A percentile compares a stretch with the other conserved stretches of the same genome.
Evolutionary conservation across 2,797 vertebrate genomes (phyloP).

Genomic region (Cossypha niveicapilla): DNA sequence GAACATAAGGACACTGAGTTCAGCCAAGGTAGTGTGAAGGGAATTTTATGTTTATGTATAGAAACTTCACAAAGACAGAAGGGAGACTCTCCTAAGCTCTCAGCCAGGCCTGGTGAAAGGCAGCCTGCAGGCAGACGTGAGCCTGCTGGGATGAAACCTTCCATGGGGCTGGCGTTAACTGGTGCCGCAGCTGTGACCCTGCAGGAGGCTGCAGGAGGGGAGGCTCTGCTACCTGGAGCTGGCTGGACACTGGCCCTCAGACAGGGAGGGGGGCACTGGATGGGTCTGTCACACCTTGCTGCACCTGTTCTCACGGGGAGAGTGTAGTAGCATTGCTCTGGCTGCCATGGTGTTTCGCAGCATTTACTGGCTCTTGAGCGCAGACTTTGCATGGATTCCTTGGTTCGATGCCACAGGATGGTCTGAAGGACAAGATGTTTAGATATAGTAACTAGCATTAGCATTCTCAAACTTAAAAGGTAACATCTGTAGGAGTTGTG

Average conservation of each 20-base stretch:
- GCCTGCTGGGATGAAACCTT: background rate
- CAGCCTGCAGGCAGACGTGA: background rate
- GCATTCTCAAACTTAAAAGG: background rate
- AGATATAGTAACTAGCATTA: background rate
- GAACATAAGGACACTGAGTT: background rate
- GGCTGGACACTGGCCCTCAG: background rate
- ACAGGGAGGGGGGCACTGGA: background rate
- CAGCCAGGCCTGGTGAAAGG: background rate
- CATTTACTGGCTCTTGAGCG: background rate
- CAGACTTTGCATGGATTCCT: background rate
- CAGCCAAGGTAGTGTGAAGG: background rate
- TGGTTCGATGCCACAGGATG: background rate
- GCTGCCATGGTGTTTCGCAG: accelerated
- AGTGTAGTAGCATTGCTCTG: background rate
- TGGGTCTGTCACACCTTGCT: background rate
- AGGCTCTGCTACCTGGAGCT: background rate
- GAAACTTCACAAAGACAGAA: background rate
- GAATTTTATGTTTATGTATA: background rate
- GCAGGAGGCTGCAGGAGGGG: background rate
- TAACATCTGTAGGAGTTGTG: background rate
- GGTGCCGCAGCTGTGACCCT: background rate
- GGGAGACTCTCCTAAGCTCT: background rate
- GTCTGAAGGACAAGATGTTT: background rate
- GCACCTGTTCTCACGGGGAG: background rate
- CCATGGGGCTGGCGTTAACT: accelerated